Evolutionary conservation across 2,888 invertebrate genomes (phyloP).

Genomic region (Carterocephalus palaemon): DNA sequence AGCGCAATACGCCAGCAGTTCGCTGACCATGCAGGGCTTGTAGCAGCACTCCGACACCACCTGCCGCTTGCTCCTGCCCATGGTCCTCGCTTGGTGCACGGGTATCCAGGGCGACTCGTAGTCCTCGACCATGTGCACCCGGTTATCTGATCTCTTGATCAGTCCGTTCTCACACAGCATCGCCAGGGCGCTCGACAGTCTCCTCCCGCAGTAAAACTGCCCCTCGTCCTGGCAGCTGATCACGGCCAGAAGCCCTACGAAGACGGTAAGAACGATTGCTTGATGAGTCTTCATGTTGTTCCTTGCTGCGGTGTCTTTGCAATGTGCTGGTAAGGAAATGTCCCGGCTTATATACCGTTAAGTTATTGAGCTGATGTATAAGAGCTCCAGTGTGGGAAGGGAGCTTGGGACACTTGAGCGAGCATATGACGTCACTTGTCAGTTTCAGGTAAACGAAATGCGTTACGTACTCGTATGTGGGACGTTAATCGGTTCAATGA

Average conservation of each 20-base stretch:
- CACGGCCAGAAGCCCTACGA: slow-evolving; percentile 1
- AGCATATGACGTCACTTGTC: slow-evolving; percentile 15
- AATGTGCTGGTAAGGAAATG: not conserved
- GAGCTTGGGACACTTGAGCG: not conserved
- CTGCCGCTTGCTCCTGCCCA: slow-evolving; percentile 40
- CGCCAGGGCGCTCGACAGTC: slow-evolving; percentile 32
- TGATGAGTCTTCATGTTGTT: slow-evolving; percentile 9
- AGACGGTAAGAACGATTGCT: slow-evolving; percentile 1
- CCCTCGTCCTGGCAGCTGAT: slow-evolving; percentile 21
- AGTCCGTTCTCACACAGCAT: slow-evolving; percentile 29
- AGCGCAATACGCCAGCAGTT: slow-evolving; percentile 40
- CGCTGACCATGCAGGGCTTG: slow-evolving; percentile 39
- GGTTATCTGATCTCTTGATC: slow-evolving; percentile 27
- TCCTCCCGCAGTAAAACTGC: slow-evolving; percentile 32
- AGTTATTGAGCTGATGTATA: too few species aligned
- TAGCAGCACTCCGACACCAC: slow-evolving; percentile 45
- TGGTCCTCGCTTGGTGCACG: slow-evolving; percentile 31
- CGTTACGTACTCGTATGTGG: slow-evolving; percentile 14
- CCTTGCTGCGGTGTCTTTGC: not conserved
- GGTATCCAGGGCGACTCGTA: slow-evolving; percentile 35
- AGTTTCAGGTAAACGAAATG: slow-evolving; percentile 10
- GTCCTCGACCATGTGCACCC: not conserved
- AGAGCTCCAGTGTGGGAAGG: not conserved
- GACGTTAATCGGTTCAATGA: slow-evolving; percentile 5
- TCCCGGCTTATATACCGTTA: slow-evolving; percentile 4